Evolutionary conservation across 2,113 vertebrate species (phyloP), one percentile per base, ranked within the genome.

Genomic region (Neotragus moschatus): DNA sequence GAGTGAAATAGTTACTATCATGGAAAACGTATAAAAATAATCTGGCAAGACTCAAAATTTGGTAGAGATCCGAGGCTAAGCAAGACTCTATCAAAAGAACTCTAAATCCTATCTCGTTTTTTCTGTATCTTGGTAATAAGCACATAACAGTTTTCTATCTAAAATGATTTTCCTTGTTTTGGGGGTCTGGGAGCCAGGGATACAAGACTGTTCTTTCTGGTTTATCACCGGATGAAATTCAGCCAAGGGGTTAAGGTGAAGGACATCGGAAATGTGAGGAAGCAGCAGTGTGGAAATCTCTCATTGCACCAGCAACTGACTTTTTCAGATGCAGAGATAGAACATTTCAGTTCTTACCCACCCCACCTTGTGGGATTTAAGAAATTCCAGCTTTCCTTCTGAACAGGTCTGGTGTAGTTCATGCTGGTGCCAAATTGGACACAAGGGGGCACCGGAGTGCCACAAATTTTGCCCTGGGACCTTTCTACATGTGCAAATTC

Each of bases 361-460:
- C 58, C 58, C 47, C 33, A 81, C 70, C 75, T 73, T 30, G 33
- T 43, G 30, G 55, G 58, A 88, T 93, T 91, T 87, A 86, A 94
- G 92, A 94, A 96, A 96, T 97, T 66, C 58, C 58, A 56, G 60
- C 63, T 96, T 39, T 21, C 90, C 89, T 92, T 93, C 49, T 66
- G 12, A 33, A 33, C 30, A 94, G 94, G 55, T 84, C 93, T 16
- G 30, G 89, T 97, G 80, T 79, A 25, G 56, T 97, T 97, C 79
- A 90, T 98, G 98, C 80, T 97, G 92, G 85, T 97, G 98, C 91
- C 96, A 94, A 97, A 92, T 97, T 96, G 96, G 97, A 98, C 98
- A 98, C 98, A 98, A 98, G 98, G 98, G 98, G 98, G 98, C 98
- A 98, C 97, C 94, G 98, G 96, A 97, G 97, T 97, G 98, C 97